Base-by-base conservation (phyloP, 2,113 vertebrate genomes). In the Emydura subglobosa region DNA sequence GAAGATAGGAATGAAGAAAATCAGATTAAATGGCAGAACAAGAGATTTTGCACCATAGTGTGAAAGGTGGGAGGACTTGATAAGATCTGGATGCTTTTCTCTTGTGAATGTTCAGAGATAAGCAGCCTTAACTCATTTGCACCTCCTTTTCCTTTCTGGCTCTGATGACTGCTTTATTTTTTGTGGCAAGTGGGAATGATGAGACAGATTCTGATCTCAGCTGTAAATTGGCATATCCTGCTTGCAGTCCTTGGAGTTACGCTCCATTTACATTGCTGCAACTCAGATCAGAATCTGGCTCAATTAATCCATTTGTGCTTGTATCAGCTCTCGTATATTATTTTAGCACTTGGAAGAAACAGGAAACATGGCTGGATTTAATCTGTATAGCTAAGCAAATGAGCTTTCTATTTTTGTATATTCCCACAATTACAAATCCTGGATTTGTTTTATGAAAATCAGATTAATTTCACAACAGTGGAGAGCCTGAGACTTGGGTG, bases 111-210 rank as follows among this genome's bases (percentile, higher is more conserved):
- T 80, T 79, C n/a, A 51, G 65, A 93, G 87, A 95, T 98, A 95
- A 96, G 92, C 91, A 97, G 78, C 92, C 94, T 91, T 90, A 87
- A 55, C 83, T 98, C 92, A 94, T 98, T 97, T 97, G 82, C 88
- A 97, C 91, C 79, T 97, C 87, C 94, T 88, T 54, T 95, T 92
- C 94, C 90, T 76, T 49, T 50, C 91, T 86, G 57, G 94, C 47
- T 92, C 76, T 89, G 83, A 76, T 83, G 87, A 53, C 76, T 96
- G 83, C 92, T 94, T 83, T 80, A 78, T 92, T 91, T 96, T 96
- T 94, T 74, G 96, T 92, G 92, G 85, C 95, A 94, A 92, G 82
- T 91, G 91, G 72, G 49, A 83, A 72, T 82, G 89, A 81, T 83
- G 90, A 78, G 49, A n/a, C 83, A 89, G 55, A 55, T 83, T 81